Conservation (phyloP, 2,888 invertebrate genomes). For the Perizoma affinitatum region DNA sequence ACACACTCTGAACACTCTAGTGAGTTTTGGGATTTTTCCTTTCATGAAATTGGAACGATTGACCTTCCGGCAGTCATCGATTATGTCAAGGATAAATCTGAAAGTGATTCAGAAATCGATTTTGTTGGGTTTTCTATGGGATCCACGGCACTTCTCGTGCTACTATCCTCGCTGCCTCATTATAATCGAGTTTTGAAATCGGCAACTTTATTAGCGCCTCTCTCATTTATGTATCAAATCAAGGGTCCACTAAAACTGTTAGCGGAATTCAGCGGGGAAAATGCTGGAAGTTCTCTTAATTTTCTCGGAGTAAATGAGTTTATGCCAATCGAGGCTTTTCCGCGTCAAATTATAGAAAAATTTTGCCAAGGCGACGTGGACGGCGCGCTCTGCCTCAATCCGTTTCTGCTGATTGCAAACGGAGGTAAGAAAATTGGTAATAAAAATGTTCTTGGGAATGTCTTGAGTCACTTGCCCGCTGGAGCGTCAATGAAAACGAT, state of each 20-base stretch:
- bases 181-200: conserved; percentile 51
- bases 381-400: conserved; percentile 45
- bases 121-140: conserved; percentile 61
- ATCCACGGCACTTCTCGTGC: conserved; percentile 52
- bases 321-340: conserved; percentile 36
- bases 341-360: conserved; percentile 40
- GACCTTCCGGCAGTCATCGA: conserved; percentile 55
- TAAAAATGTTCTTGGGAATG: conserved; percentile 26
- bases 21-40: conserved; percentile 60
- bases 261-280: conserved; percentile 41
- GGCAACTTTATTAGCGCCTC: conserved; percentile 53
- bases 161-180: conserved; percentile 48
- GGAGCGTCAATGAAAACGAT: conserved; percentile 56
- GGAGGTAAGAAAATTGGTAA: conserved; percentile 43
- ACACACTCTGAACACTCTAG: conserved; percentile 29
- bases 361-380: conserved; percentile 44
- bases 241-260: conserved; percentile 53
- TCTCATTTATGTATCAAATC: conserved; percentile 54
- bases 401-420: conserved; percentile 48
- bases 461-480: conserved; percentile 42
- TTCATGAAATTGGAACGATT: conserved; percentile 60
- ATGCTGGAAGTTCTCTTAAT: conserved; percentile 35
- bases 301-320: conserved; percentile 48
- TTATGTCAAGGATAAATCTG: conserved; percentile 39
- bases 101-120: conserved; percentile 41